Percentiles rank a stretch among this genome's conserved stretches.
These are phyloP conservation scores for Hololepta plana DNA, from an alignment of 2,888 invertebrate species.

Conservation along the genomic window DNA sequence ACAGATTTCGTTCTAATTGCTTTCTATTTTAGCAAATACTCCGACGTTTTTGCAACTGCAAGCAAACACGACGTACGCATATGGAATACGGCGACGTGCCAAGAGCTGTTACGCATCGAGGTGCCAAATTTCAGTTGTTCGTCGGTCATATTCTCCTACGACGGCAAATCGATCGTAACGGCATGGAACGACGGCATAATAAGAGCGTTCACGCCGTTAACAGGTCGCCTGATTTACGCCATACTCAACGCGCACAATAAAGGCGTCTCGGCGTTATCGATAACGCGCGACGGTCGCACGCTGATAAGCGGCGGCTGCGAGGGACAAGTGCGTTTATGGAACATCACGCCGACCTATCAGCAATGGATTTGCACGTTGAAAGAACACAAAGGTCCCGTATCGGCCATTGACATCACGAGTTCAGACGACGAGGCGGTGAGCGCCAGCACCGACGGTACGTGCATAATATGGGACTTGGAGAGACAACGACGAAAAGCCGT, in stretches of 20 bases:
- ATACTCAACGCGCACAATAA: conserved; percentile 82
- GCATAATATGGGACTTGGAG: conserved; percentile 83
- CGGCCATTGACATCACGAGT: conserved; percentile 59
- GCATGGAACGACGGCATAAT: conserved; percentile 76
- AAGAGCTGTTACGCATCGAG: conserved; percentile 65
- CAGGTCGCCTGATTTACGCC: conserved; percentile 61
- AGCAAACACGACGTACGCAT: conserved; percentile 71
- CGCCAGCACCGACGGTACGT: conserved; percentile 81
- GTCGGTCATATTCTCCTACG: conserved; percentile 53
- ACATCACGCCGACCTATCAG: conserved; percentile 47
- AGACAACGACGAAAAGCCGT: conserved; percentile 56
- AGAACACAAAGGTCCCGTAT: conserved; percentile 80
- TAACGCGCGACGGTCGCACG: conserved; percentile 47
- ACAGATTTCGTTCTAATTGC: too few species aligned
- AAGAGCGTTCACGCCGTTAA: conserved; percentile 64
- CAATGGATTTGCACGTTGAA: conserved; percentile 57
- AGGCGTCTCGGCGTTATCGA: conserved; percentile 62
- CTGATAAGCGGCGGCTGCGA: conserved; percentile 83
- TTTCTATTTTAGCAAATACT: conserved; percentile 41
- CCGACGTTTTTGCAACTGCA: conserved; percentile 75
- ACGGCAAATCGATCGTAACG: conserved; percentile 65
- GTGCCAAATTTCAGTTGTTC: conserved; percentile 81
- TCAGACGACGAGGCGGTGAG: conserved; percentile 71
- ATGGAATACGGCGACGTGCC: conserved; percentile 59
- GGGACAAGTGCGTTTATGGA: conserved; percentile 78